phyloP scores from a whole-genome alignment of 2,113 vertebrate genomes.

The Macquaria ambigua region DNA sequence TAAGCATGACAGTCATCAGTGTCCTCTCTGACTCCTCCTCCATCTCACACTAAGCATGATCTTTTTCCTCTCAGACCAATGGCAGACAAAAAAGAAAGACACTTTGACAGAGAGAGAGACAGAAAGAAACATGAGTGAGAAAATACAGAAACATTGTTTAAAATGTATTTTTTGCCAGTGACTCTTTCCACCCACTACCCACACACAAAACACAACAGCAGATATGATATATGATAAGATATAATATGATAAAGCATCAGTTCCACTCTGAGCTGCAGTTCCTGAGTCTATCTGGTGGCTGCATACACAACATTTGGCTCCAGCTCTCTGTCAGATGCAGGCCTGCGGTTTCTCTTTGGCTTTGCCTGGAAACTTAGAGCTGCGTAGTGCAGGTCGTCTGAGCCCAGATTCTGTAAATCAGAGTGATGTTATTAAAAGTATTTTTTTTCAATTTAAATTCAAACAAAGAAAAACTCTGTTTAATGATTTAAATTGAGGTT shows the following conservation, averaged over 20 bases:
- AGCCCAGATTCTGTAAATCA: conserved; percentile 4
- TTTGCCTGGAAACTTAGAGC: conserved; percentile 5
- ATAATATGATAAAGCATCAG: background rate
- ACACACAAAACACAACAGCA: background rate
- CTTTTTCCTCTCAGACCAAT: background rate
- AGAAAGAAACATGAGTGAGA: background rate
- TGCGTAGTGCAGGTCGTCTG: conserved; percentile 39
- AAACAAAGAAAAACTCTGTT: too few species aligned
- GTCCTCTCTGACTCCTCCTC: background rate
- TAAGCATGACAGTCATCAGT: background rate
- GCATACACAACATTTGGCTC: conserved; percentile 44
- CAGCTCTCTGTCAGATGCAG: background rate
- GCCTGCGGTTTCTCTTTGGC: background rate
- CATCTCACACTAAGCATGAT: background rate
- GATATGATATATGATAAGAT: too few species aligned
- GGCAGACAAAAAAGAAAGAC: background rate
- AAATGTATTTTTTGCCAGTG: background rate
- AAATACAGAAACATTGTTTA: background rate
- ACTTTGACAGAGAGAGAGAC: background rate
- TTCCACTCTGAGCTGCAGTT: background rate
- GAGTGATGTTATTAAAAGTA: too few species aligned
- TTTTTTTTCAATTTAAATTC: too few species aligned
- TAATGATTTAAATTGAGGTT: too few species aligned
- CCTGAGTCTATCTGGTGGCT: conserved; percentile 32
- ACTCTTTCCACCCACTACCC: background rate